Evolutionary conservation across 2,888 invertebrate species (phyloP), one percentile per base, ranked within the genome.

Genomic region (Xanthia togata): DNA sequence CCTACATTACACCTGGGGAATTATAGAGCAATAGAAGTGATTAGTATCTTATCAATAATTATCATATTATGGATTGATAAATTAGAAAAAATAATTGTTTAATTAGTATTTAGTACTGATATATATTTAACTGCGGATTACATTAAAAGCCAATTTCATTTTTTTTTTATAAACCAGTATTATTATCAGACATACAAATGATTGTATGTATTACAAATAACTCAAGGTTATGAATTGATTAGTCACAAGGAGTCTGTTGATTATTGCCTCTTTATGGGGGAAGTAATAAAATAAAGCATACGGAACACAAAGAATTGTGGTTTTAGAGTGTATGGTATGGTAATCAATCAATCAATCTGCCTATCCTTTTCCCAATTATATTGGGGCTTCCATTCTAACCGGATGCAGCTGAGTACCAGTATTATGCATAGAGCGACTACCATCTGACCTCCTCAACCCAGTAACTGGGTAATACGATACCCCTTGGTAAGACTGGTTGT

Each of bases 1-100:
- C 99, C 99, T 8, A 99, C 99, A 96, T 99, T 99, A 89, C 98
- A 97, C 88, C 98, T 98, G 93, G 65, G 97, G 97, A 85, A 50
- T 67, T 53, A 41, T 23, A 41, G 23, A 41, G 23, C 23, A 50
- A 62, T 50, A 57, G 23, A 17, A 55, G 26, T 74, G 20, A 53
- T 65, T 38, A 41, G 23, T 68, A 65, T 73, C 57, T 64, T 38
- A 79, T 77, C 53, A 53, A 60, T 55, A 17, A 57, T 71, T 62
- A 62, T 62, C 57, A 41, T 26, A 60, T 47, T 47, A 31, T 41
- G 20, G 68, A 35, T 9, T 53, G 80, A 44, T 59, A 79, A 44
- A 50, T 23, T 9, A 44, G 5, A 47, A 38, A 60, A 77, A 70
- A 20, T 1, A 14, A 31, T 26, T 38, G 1, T 26, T 47, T 31